Percentiles rank a stretch among this genome's conserved stretches.
Evolutionary conservation across 2,113 vertebrate species (phyloP).

Genomic region (Sander vitreus): DNA sequence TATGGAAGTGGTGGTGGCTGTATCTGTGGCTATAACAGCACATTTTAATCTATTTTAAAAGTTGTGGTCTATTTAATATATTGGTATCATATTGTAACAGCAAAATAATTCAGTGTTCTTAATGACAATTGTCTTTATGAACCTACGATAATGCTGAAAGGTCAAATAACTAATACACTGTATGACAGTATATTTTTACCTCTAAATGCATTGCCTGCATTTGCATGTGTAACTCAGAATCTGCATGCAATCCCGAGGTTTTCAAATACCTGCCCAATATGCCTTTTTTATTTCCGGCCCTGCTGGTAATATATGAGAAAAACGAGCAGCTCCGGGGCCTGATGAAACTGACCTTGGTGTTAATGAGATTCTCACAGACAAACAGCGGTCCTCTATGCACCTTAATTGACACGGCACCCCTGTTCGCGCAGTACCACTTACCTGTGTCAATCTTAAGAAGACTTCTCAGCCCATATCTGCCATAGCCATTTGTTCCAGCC

Average conservation of each 20-base stretch:
- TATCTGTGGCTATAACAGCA: no score
- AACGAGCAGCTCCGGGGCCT: constrained; percentile 74
- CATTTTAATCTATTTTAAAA: no score
- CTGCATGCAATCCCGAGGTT: constrained; percentile 34
- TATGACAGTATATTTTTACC: constrained; percentile 20
- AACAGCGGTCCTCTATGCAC: constrained; percentile 52
- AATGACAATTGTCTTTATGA: no score
- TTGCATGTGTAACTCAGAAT: constrained; percentile 30
- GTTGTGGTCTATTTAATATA: no score
- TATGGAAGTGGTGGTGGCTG: not conserved
- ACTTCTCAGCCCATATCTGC: constrained; percentile 66
- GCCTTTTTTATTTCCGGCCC: constrained; percentile 53
- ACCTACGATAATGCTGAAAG: no score
- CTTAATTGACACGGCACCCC: constrained; percentile 76
- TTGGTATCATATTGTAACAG: no score
- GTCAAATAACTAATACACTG: no score
- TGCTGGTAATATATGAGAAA: constrained; percentile 70
- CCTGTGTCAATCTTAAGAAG: constrained; percentile 78
- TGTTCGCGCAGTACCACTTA: constrained; percentile 73
- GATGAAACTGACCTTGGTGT: constrained; percentile 84
- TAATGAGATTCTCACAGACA: constrained; percentile 82
- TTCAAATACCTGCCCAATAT: constrained; percentile 40
- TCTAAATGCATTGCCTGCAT: constrained; percentile 15
- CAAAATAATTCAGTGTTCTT: no score
- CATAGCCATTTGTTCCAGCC: constrained; percentile 68